Base-by-base conservation (phyloP, 2,888 invertebrate genomes). In the Eristalinus aeneus region DNA sequence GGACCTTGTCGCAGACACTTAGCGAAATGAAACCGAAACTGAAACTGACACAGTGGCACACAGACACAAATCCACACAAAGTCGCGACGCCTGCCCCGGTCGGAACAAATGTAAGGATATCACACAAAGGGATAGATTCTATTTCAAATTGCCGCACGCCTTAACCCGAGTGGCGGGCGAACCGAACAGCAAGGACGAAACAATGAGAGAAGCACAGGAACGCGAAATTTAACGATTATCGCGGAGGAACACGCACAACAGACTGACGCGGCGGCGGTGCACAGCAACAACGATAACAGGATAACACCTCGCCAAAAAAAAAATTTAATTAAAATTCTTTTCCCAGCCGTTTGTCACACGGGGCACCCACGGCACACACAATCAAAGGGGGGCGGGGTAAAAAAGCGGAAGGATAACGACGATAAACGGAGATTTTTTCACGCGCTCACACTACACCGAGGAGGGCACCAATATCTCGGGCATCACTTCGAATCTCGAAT, bases 271-370 rank as follows among this genome's bases (percentile, higher is more conserved):
- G 36, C 56, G 69, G 39, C 36, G 39, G 5, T 22, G 11, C 63
- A 60, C 58, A 22, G 22, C 54, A 34, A 27, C 54, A 36, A 23
- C 56, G 46, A 80, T 73, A 61, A 61, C 61, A 53, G 67, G 64
- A 81, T 76, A 73, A 63, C 72, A 80, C 76, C 84, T 80, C 56
- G 23, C 11, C 5, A 60, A 72, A 68, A 72, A 72, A 68, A 72
- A 46, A 16, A 16, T 79, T 84, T 79, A 84, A 79, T 79, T 76
- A 76, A 64, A 80, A 80, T 53, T 72, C 79, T 46, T 76, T 76
- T 67, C 23, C 20, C 61, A 31, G 23, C 58, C 60, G 56, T 80
- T 76, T 79, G 63, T 61, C 54, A 46, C 16, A 46, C n/a, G 46
- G 39, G n/a, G n/a, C 53, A 27, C 27, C 27, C 27, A 27, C 27